Evolutionary conservation across 2,797 vertebrate species (phyloP), one percentile per base, ranked within the genome.

Genomic region (Siniperca obscura): DNA sequence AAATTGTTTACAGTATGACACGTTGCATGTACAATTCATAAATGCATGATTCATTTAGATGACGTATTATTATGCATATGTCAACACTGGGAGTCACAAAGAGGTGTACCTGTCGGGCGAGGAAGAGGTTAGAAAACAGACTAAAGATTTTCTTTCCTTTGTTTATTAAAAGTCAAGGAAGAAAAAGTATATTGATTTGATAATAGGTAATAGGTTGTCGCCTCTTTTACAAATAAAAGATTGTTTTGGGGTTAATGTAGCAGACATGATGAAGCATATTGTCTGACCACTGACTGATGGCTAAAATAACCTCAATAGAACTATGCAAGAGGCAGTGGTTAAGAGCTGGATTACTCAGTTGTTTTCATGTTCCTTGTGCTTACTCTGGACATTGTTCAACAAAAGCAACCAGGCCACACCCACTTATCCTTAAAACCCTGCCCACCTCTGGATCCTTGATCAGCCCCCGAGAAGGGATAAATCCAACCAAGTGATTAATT

Each of bases 351-450:
- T 93, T 84, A 89, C 56, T 90, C 79, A 87, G 78, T 92, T 93
- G 91, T 94, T 93, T 94, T 93, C 86, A 87, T 89, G 87, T 90
- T 93, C 85, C 74, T 70, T 74, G 59, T 90, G 91, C 90, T 92
- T 90, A 85, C 79, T 83, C 90, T 93, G 90, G 91, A 91, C 75
- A 81, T 77, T 74, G 84, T 90, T 93, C 90, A 92, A 93, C 81
- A 93, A 88, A 87, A 89, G 83, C 85, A 90, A 50, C 14, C 34
- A 90, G 75, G 76, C 86, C 86, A 75, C 89, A 81, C 92, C 86
- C 69, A 80, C 88, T 74, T 62, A 13, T 46, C 64, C 70, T 67
- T 52, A 68, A 81, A 86, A 73, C 82, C 74, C 84, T 68, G 78
- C 83, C 88, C 87, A 91, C 82, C 80, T 82, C 90, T 85, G 85